Percentiles rank a stretch among this genome's conserved stretches.
Evolutionary conservation across 2,113 vertebrate genomes (phyloP).

Genomic region (Polyodon spathula): DNA sequence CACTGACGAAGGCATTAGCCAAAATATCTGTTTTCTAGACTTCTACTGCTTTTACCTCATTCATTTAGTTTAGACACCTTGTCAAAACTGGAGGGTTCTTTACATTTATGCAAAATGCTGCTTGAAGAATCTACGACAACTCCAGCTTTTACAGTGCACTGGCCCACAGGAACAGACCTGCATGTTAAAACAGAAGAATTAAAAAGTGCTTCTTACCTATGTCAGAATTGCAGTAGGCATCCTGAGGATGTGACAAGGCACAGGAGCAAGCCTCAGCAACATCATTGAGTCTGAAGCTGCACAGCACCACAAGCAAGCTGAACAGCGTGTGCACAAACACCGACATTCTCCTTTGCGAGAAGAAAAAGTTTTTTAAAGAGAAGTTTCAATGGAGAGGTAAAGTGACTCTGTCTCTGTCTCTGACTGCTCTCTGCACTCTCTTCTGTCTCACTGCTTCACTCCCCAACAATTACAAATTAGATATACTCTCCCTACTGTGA

Average conservation of each 20-base stretch:
- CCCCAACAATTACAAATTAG: slow-evolving; percentile 16
- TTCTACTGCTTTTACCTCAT: too few species aligned
- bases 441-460: slow-evolving; percentile 19
- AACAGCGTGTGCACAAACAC: slow-evolving; percentile 46
- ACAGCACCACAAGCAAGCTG: slow-evolving; percentile 58
- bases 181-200: too few species aligned
- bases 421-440: slow-evolving; percentile 4
- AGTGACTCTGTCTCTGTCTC: neutral
- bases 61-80: too few species aligned
- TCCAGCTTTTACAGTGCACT: too few species aligned
- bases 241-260: slow-evolving; percentile 83
- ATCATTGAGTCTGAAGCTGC: slow-evolving; percentile 66
- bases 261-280: slow-evolving; percentile 84
- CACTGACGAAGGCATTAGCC: too few species aligned
- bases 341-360: slow-evolving; percentile 52
- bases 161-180: too few species aligned
- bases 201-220: slow-evolving; percentile 67
- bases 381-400: slow-evolving; percentile 5
- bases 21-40: too few species aligned
- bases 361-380: slow-evolving; percentile 4
- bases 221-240: slow-evolving; percentile 94
- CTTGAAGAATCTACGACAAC: too few species aligned
- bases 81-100: too few species aligned
- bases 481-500: slow-evolving; percentile 36
- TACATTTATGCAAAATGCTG: too few species aligned